Evolutionary conservation across 2,888 invertebrate genomes (phyloP), one percentile per base, ranked within the genome.

Genomic region (Gari tellinella): DNA sequence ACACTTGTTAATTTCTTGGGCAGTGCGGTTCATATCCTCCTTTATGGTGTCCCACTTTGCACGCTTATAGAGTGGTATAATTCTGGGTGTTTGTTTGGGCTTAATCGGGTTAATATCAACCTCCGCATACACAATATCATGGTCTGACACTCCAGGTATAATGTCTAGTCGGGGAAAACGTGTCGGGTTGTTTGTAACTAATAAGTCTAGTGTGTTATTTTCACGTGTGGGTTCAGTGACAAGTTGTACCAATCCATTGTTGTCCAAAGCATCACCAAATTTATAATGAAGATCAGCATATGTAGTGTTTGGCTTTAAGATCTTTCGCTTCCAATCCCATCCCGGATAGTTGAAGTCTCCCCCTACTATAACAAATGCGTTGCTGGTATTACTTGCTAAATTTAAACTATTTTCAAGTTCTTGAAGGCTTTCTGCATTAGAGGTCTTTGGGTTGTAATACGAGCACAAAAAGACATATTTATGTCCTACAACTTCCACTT

Each of bases 141-240:
- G 80, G 48, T 76, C 72, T 15, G 72, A 72, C 1, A 79, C 53
- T 7, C 76, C 75, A 14, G 75, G 81, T 14, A 76, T 66, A 14
- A 43, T 48, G 10, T 63, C 38, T 5, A 45, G 21, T 10, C 31
- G 31, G 4, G 31, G 31, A 31, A n/a, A 31, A 10, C 52, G 53
- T 21, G 38, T 46, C 25, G 79, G 79, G 1, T 26, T 40, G 46
- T 79, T 79, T 12, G 81, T 81, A 2, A 79, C 46, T 8, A 79
- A 1, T 12, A 79, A 63, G 46, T 81, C 75, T 0, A 76, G 48
- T 12, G 62, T 15, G 17, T 63, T 64, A 31, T 10, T 31, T 31
- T 31, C 31, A 26, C 79, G 52, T 12, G 79, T 56, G 8, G 73
- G 72, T 21, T 72, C 61, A 15, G 61, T 55, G 10, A 76, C 70